These are phyloP conservation scores for Aptenodytes forsteri DNA, from an alignment of 2,113 vertebrate genomes.

Conservation along the genomic window DNA sequence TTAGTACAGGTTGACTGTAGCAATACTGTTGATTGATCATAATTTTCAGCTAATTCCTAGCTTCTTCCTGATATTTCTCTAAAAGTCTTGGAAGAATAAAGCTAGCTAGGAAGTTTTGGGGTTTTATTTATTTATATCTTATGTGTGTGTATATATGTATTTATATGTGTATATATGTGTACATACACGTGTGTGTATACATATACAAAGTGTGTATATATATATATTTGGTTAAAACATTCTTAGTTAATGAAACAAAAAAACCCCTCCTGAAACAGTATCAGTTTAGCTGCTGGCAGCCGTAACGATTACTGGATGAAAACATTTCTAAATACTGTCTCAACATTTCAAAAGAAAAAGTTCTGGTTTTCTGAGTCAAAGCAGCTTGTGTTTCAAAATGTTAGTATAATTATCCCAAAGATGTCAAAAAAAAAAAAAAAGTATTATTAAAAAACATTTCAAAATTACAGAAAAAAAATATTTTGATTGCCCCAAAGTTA, in stretches of 20 bases:
- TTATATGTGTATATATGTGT: too few species aligned
- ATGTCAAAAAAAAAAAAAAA: not conserved
- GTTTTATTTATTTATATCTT: not conserved
- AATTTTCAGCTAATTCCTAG: not conserved
- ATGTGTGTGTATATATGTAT: not conserved
- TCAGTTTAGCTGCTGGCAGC: not conserved
- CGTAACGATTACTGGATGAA: not conserved
- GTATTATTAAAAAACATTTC: not conserved
- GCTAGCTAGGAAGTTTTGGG: not conserved
- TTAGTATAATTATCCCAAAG: not conserved
- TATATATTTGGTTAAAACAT: not conserved
- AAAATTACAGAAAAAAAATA: not conserved
- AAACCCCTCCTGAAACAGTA: not conserved
- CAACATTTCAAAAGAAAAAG: not conserved
- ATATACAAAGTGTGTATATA: too few species aligned
- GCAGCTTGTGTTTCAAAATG: not conserved
- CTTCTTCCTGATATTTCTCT: not conserved
- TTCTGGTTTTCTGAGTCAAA: not conserved
- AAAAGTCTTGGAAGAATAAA: not conserved
- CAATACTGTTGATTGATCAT: not conserved
- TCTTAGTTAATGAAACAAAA: not conserved
- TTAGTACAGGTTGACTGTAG: not conserved
- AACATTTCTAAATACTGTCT: not conserved
- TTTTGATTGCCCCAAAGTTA: not conserved
- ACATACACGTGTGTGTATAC: rapidly evolving